Conservation (phyloP, 2,888 invertebrate genomes). For the Ecdyonurus torrentis region DNA sequence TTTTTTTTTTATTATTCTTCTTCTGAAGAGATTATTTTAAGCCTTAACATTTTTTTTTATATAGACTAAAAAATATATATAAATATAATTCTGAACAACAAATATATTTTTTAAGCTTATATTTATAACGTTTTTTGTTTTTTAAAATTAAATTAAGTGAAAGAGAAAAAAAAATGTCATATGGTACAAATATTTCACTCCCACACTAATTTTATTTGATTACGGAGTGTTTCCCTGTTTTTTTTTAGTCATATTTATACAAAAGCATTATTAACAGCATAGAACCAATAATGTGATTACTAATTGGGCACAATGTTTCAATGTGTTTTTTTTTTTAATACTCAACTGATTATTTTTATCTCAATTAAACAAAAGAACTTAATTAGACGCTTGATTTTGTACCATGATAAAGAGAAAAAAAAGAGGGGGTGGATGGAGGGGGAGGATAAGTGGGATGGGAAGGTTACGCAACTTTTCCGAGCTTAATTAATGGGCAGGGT, state of each 20-base stretch:
- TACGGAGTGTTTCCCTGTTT: too few relatives aligned
- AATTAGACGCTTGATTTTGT: not conserved
- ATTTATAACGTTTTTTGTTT: too few relatives aligned
- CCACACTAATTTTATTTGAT: too few relatives aligned
- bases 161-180: too few relatives aligned
- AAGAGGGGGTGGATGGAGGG: not conserved
- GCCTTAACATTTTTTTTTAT: not conserved
- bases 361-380: not conserved
- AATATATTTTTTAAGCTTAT: too few relatives aligned
- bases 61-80: too few relatives aligned
- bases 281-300: not conserved
- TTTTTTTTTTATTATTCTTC: not conserved
- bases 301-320: conserved; percentile 1
- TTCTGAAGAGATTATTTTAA: not conserved
- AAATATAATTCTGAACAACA: too few relatives aligned
- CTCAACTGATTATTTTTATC: not conserved
- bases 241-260: too few relatives aligned
- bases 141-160: too few relatives aligned
- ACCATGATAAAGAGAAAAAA: not conserved
- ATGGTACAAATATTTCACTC: too few relatives aligned
- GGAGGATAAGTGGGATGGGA: not conserved
- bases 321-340: not conserved
- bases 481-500: not conserved
- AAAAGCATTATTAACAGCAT: too few relatives aligned
- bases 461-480: not conserved